These are phyloP conservation scores for Pogonocherus hispidulus DNA, from an alignment of 2,888 invertebrate species.

Conservation along the genomic window DNA sequence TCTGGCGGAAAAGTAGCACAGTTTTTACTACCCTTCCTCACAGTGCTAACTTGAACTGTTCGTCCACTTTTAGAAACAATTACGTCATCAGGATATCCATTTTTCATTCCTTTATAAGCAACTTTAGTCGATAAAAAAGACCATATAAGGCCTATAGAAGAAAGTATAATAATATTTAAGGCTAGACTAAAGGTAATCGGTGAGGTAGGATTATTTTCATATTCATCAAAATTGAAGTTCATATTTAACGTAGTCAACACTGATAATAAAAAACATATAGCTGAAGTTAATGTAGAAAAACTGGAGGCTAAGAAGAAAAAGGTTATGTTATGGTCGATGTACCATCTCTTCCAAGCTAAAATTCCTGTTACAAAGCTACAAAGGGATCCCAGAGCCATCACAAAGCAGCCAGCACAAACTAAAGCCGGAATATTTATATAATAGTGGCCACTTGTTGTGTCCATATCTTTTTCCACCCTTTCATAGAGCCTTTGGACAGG, in stretches of 20 bases:
- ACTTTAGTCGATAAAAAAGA: constrained; percentile 74
- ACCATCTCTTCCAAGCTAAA: constrained; percentile 77
- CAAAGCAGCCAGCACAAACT: constrained; percentile 69
- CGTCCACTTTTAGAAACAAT: constrained; percentile 68
- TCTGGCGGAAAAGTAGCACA: constrained; percentile 71
- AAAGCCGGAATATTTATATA: constrained; percentile 52
- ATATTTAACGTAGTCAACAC: constrained; percentile 45
- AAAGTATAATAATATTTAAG: constrained; percentile 73
- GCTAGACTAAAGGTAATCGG: constrained; percentile 56
- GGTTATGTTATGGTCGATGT: constrained; percentile 76
- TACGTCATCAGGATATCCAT: constrained; percentile 73
- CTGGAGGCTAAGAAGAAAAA: constrained; percentile 74
- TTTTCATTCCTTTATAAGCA: constrained; percentile 75
- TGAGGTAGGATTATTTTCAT: constrained; percentile 36
- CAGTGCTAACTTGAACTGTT: constrained; percentile 71
- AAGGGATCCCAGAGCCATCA: constrained; percentile 71
- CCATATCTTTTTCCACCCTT: constrained; percentile 49
- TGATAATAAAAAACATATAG: constrained; percentile 60
- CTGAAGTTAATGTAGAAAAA: constrained; percentile 71
- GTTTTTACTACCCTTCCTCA: constrained; percentile 72
- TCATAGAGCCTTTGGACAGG: constrained; percentile 40
- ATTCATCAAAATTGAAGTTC: constrained; percentile 44
- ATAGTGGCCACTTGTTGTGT: constrained; percentile 31
- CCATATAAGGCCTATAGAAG: constrained; percentile 74
- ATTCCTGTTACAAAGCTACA: constrained; percentile 72